Base-by-base conservation (phyloP, 2,888 invertebrate genomes). In the Nymphalis urticae region DNA sequence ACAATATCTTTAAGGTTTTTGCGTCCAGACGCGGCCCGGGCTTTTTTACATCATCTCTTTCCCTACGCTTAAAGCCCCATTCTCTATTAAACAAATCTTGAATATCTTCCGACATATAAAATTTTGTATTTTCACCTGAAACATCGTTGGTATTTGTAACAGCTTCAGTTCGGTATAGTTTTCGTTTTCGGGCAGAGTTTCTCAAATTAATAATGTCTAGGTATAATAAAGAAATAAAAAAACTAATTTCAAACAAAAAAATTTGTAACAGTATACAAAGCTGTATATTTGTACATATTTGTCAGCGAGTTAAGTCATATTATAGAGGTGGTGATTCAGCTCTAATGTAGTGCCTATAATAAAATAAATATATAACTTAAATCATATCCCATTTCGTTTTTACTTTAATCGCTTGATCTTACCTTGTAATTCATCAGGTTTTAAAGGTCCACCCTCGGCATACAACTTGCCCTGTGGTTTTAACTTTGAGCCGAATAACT, bases 31-130 rank as follows among this genome's bases (percentile, higher is more conserved):
- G 95, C 62, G 98, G 98, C 69, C 98, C 98, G n/a, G 98, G 98
- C 91, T 98, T 98, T 92, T 98, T 98, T 63, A 98, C 98, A 90
- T 98, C 98, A 75, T 97, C 94, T 80, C 98, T 94, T 93, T 98
- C 98, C 79, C 96, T 96, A 80, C 98, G 94, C 79, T 97, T 96
- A 92, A 98, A 98, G 73, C 96, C 97, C 88, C 95, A 93, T 90
- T 95, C 95, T 82, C 93, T 94, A 84, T 94, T 94, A 83, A 95
- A 85, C 75, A 94, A 89, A 82, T 94, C 94, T 82, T 93, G 93
- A 75, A 95, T 90, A 80, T 94, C 93, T 80, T 86, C 89, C 79
- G 86, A 79, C 69, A 79, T 86, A 87, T 85, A 86, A 84, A 89
- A 86, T 85, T 89, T 87, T 76, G 88, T 86, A 88, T 84, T 90